Percentiles rank a stretch among this genome's conserved stretches.
These are phyloP conservation scores for Catharus fuscescens DNA, from an alignment of 2,113 vertebrate genomes.

Conservation along the genomic window DNA sequence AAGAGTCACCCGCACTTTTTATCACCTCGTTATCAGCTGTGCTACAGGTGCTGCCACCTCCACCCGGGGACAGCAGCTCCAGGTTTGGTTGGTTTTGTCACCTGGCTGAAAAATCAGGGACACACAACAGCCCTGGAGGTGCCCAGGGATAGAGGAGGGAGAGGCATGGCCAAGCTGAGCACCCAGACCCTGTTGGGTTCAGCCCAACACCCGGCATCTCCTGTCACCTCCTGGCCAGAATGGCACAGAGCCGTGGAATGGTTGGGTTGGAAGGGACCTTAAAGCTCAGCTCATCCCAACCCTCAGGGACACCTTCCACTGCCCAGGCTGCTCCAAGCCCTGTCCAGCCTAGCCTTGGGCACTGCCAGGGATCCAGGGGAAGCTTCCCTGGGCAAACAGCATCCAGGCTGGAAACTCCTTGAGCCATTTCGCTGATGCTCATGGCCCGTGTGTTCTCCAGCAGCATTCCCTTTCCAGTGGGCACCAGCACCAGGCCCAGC, in stretches of 20 bases:
- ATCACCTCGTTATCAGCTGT: background rate
- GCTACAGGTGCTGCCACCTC: background rate
- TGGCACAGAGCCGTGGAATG: accelerated
- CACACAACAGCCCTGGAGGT: accelerated
- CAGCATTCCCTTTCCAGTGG: background rate
- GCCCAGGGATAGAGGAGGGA: accelerated
- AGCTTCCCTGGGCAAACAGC: background rate
- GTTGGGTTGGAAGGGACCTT: background rate
- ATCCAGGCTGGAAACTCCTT: background rate
- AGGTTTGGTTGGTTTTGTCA: background rate
- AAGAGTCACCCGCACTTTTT: background rate
- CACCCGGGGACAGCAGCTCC: background rate
- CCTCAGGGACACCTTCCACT: background rate
- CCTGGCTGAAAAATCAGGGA: background rate
- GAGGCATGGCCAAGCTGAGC: accelerated
- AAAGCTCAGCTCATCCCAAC: accelerated
- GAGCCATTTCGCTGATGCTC: background rate
- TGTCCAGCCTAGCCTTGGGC: accelerated
- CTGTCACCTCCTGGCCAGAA: accelerated
- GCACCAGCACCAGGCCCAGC: accelerated
- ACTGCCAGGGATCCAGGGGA: background rate
- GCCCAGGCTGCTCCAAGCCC: background rate
- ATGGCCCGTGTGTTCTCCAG: accelerated
- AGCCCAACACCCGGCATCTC: accelerated
- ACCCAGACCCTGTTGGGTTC: accelerated